A percentile compares a stretch with the other conserved stretches of the same genome.
Evolutionary conservation across 2,888 invertebrate genomes (phyloP).

Genomic region (Molanna angustata): DNA sequence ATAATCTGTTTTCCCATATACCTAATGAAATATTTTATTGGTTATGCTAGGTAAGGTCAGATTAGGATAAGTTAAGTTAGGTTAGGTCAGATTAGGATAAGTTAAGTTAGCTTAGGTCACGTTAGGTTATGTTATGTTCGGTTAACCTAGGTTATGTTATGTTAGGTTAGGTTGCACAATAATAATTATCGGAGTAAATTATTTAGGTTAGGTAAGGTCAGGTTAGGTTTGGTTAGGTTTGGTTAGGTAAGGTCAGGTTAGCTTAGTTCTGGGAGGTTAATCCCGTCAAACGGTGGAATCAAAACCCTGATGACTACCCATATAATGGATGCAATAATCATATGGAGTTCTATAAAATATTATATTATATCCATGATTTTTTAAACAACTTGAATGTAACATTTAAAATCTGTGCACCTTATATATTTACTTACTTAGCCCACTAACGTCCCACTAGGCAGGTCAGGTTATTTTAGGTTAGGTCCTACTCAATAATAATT

Average conservation of each 20-base stretch:
- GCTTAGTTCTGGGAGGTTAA: conserved; percentile 10
- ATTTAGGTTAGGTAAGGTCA: conserved; percentile 17
- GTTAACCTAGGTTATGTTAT: conserved; percentile 17
- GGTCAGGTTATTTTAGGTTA: conserved; percentile 21
- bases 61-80: conserved; percentile 33
- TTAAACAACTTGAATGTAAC: too few species aligned
- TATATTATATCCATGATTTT: too few species aligned
- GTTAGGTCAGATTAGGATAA: conserved; percentile 33
- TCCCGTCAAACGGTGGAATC: too few species aligned
- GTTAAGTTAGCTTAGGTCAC: conserved; percentile 34
- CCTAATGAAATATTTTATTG: too few species aligned
- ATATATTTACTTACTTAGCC: too few species aligned
- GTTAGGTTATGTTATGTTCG: conserved; percentile 33
- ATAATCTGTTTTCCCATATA: too few species aligned
- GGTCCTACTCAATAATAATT: too few species aligned
- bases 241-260: conserved; percentile 14
- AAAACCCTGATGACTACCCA: too few species aligned
- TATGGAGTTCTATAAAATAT: background rate
- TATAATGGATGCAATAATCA: too few species aligned
- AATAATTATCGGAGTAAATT: too few species aligned
- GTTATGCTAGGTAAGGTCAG: conserved; percentile 32
- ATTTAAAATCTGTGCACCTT: too few species aligned
- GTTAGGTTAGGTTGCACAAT: conserved; percentile 11
- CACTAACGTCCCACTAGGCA: too few species aligned
- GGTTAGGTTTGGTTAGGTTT: conserved; percentile 11